phyloP scores from a whole-genome alignment of 1,140 invertebrate genomes.

The Tribolium castaneum region DNA sequence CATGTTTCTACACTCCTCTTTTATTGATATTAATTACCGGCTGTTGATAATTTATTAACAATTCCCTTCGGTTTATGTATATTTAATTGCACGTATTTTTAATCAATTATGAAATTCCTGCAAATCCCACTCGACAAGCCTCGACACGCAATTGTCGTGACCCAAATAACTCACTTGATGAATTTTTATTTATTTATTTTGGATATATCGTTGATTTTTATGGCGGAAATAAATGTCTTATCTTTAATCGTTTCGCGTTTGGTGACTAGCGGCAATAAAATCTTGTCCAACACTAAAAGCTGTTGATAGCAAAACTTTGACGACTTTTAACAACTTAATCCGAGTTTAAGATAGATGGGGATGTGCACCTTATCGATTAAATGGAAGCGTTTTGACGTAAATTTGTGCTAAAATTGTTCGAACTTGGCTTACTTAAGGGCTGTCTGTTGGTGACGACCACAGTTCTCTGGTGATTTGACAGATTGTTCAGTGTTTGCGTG shows the following conservation, averaged over 20 bases:
- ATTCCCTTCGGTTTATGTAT: neutral
- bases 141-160: constrained; percentile 49
- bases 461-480: no score
- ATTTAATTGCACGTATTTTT: neutral
- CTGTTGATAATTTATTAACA: neutral
- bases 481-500: no score
- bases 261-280: neutral
- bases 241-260: neutral
- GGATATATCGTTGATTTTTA: neutral
- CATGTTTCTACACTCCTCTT: neutral
- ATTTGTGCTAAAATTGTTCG: neutral
- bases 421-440: no score
- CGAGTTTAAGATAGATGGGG: neutral
- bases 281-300: neutral
- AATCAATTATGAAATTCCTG: neutral
- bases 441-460: no score
- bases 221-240: neutral
- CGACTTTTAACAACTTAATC: neutral
- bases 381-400: neutral
- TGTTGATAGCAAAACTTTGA: neutral
- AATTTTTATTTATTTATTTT: constrained; percentile 44
- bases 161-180: constrained; percentile 56
- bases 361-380: neutral
- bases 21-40: neutral
- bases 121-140: neutral